Evolutionary conservation across 2,797 vertebrate genomes (phyloP), one percentile per base, ranked within the genome.

Genomic region (Nothura maculosa): DNA sequence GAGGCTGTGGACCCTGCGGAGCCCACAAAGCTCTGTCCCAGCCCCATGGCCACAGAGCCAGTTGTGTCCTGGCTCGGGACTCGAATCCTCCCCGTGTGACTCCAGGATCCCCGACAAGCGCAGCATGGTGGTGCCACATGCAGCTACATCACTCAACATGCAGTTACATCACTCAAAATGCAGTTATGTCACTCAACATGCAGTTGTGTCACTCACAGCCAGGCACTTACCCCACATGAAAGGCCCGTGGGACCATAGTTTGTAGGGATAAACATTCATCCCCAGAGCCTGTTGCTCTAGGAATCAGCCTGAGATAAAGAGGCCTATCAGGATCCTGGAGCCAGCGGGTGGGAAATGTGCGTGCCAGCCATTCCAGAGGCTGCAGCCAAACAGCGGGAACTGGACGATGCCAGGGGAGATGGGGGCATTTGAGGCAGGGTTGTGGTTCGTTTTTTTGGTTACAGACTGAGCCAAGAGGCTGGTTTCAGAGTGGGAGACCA

Each of bases 91-190:
- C 48, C 48, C 47, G 12, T 48, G 22, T 3, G 22, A 48, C 12
- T 32, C 17, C 0, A 1, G 34, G 1, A 7, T 40, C 47, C 38
- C 25, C 66, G 2, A 0, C 7, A 0, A 0, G 61, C n/a, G 25
- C 6, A 17, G 16, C 47, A 45, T 36, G 66, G 61, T n/a, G 25
- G 17, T 25, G 17, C 45, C 2, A 25, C 24, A 25, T 25, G 48
- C 48, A 25, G 48, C 11, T 48, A 13, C 24, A 30, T 55, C 54
- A 55, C 30, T 20, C 54, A 54, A 40, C 40, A 40, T 40, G 40
- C 40, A 40, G 12, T 40, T 40, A 40, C 40, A 14, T 40, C 40
- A 40, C 40, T 40, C 40, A 40, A 40, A 4, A 40, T 40, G 40
- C 40, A 40, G 40, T 40, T 40, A 40, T 12, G 38, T 40, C 38